These are phyloP conservation scores for Yponomeuta sedellus DNA, from an alignment of 2,888 invertebrate species.

Conservation along the genomic window DNA sequence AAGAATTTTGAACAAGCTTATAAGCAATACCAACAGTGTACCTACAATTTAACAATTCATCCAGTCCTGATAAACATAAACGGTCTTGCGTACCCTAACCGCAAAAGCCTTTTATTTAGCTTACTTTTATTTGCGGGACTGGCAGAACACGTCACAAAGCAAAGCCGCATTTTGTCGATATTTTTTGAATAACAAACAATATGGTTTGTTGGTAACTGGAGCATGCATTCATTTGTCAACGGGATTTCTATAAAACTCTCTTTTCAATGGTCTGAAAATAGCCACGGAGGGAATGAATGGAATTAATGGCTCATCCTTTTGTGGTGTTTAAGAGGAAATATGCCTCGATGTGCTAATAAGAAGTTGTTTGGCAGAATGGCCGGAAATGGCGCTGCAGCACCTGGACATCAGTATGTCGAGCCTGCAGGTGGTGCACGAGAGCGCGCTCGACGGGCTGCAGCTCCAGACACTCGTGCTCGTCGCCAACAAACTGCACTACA, in stretches of 20 bases:
- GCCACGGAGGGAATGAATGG: not conserved
- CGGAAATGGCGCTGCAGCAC: slow-evolving; percentile 86
- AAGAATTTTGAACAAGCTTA: no score
- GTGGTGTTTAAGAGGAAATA: not conserved
- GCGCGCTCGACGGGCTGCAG: slow-evolving; percentile 84
- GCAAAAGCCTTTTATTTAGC: not conserved
- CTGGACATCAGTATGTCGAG: slow-evolving; percentile 90
- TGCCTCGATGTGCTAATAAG: no score
- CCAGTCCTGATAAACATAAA: not conserved
- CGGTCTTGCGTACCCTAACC: not conserved
- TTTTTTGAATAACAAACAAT: slow-evolving; percentile 10
- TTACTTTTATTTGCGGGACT: not conserved
- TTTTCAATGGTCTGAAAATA: not conserved
- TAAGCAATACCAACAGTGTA: not conserved
- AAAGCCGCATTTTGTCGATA: slow-evolving; percentile 7
- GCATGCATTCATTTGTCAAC: slow-evolving; percentile 12
- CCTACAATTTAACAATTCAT: not conserved
- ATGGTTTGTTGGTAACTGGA: slow-evolving; percentile 12
- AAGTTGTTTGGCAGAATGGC: slow-evolving; percentile 80
- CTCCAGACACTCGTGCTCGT: slow-evolving; percentile 88
- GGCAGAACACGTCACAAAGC: slow-evolving; percentile 2
- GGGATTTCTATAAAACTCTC: slow-evolving; percentile 7
- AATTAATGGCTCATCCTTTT: not conserved
- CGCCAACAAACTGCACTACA: slow-evolving; percentile 88
- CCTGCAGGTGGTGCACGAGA: slow-evolving; percentile 87